Percentiles rank a stretch among this genome's conserved stretches.
Conservation (phyloP, 2,113 vertebrate genomes). For the Psettodes erumei region DNA sequence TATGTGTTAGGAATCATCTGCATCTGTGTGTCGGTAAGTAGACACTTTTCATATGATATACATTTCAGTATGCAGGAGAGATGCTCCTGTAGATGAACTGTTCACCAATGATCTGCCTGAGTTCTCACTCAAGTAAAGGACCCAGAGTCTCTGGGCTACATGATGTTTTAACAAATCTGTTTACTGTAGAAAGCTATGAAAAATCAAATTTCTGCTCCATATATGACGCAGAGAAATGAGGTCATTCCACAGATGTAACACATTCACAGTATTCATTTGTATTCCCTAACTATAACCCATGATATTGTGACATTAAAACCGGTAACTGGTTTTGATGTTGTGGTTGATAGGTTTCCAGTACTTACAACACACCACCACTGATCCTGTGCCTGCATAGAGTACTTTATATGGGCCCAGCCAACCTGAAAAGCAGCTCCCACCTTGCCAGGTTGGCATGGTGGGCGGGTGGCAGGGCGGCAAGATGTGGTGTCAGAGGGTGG, state of each 20-base stretch:
- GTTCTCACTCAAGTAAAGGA: too few relatives aligned
- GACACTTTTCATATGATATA: conserved; percentile 2
- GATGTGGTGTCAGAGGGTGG: conserved; percentile 12
- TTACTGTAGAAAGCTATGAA: background rate
- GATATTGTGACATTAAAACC: too few relatives aligned
- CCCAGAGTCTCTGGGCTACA: too few relatives aligned
- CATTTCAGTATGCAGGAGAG: background rate
- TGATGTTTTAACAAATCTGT: too few relatives aligned
- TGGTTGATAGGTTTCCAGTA: too few relatives aligned
- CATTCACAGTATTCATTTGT: background rate
- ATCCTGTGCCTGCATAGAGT: background rate
- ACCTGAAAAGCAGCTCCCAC: background rate
- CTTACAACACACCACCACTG: too few relatives aligned
- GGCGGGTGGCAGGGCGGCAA: background rate
- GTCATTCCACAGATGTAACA: background rate
- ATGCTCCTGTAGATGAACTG: conserved; percentile 13
- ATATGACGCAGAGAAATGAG: background rate
- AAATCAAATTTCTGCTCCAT: background rate
- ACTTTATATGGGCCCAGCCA: background rate
- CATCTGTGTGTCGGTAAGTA: background rate
- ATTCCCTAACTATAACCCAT: background rate
- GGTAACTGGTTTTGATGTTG: too few relatives aligned
- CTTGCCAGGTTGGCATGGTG: conserved; percentile 9
- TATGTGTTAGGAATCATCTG: background rate
- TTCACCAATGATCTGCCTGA: too few relatives aligned